Percentiles rank a stretch among this genome's conserved stretches.
Conservation (phyloP, 2,888 invertebrate genomes). For the Bombyx huttoni region DNA sequence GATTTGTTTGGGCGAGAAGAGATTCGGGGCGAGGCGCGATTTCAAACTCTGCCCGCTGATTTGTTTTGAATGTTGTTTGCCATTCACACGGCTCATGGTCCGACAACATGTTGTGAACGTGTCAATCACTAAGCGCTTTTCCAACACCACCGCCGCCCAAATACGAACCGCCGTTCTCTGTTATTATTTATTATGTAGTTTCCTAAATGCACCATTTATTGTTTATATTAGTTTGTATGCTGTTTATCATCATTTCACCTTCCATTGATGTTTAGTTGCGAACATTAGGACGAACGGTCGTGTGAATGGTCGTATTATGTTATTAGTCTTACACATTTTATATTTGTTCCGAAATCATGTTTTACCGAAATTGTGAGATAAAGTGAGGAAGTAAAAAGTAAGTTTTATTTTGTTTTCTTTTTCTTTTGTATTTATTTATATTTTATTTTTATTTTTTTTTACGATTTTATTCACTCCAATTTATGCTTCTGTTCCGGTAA, state of each 20-base stretch:
- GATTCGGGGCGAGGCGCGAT: background rate
- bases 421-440: conserved; percentile 2
- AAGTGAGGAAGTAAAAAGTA: conserved; percentile 7
- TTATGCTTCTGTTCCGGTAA: background rate
- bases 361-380: conserved; percentile 2
- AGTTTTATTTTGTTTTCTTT: conserved; percentile 8
- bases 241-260: background rate
- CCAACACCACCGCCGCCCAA: background rate
- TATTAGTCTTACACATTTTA: background rate
- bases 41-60: background rate
- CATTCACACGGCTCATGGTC: background rate
- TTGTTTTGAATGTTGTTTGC: background rate
- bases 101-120: background rate
- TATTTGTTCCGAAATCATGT: background rate
- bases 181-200: background rate
- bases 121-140: background rate
- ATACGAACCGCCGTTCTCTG: background rate
- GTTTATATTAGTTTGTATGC: background rate
- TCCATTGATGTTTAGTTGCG: background rate
- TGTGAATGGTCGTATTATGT: background rate
- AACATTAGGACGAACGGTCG: background rate
- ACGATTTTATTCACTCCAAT: background rate
- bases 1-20: background rate
- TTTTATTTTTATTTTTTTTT: background rate
- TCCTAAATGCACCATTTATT: background rate